Percentiles rank a stretch among this genome's conserved stretches.
Evolutionary conservation across 2,113 vertebrate species (phyloP).

Genomic region (Proterorhinus semilunaris): DNA sequence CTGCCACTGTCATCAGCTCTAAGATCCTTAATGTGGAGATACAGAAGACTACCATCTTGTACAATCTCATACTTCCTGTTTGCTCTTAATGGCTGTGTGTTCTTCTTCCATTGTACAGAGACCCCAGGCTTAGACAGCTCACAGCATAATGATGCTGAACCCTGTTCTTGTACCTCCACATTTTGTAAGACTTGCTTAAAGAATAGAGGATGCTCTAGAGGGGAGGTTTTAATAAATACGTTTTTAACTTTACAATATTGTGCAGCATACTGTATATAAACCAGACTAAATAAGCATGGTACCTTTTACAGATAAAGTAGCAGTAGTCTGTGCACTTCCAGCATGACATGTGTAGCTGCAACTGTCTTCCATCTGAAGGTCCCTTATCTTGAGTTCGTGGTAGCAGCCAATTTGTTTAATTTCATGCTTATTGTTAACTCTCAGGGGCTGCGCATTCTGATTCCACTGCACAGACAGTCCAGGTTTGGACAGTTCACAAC

Average conservation of each 20-base stretch:
- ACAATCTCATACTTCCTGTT: slow-evolving; percentile 70
- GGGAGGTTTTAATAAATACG: neutral
- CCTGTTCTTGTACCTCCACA: slow-evolving; percentile 49
- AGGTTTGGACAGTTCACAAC: slow-evolving; percentile 9
- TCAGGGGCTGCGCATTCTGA: slow-evolving; percentile 62
- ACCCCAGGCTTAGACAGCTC: slow-evolving; percentile 62
- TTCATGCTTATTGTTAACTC: slow-evolving; percentile 69
- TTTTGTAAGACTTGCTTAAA: slow-evolving; percentile 43
- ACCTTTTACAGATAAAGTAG: slow-evolving; percentile 78
- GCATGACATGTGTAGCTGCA: slow-evolving; percentile 80
- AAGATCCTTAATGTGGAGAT: slow-evolving; percentile 56
- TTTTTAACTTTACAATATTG: neutral
- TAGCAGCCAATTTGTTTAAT: slow-evolving; percentile 73
- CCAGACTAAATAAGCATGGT: slow-evolving; percentile 8
- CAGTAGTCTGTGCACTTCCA: slow-evolving; percentile 71
- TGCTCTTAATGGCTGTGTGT: slow-evolving; percentile 59
- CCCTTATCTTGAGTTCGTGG: slow-evolving; percentile 71
- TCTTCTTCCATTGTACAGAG: slow-evolving; percentile 66
- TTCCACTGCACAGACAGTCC: neutral
- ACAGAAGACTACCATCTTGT: slow-evolving; percentile 51
- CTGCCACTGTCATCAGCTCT: slow-evolving; percentile 56
- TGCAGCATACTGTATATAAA: neutral
- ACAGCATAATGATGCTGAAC: slow-evolving; percentile 43
- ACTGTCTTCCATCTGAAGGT: slow-evolving; percentile 65
- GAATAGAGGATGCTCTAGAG: slow-evolving; percentile 39